Conservation (phyloP, 2,797 vertebrate species). For the Anguilla marmorata region DNA sequence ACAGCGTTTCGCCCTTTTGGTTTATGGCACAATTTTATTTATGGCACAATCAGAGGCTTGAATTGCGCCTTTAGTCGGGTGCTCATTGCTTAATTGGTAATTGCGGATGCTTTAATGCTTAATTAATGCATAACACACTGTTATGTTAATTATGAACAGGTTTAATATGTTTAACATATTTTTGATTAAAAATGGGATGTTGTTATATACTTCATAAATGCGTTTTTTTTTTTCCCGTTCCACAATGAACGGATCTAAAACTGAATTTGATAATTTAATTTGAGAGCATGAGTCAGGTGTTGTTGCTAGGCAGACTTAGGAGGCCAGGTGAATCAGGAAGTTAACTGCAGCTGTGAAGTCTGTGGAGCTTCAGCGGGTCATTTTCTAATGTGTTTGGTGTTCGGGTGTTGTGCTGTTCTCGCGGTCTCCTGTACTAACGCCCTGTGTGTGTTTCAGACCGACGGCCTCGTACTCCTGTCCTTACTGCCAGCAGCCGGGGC, state of each 20-base stretch:
- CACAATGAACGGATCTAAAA: neutral
- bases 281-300: neutral
- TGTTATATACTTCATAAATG: neutral
- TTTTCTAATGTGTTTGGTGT: neutral
- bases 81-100: neutral
- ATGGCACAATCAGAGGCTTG: neutral
- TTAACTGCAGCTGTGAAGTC: neutral
- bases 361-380: neutral
- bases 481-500: constrained; percentile 73
- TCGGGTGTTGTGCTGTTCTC: neutral
- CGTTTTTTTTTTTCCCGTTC: neutral
- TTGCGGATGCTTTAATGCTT: neutral
- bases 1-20: neutral
- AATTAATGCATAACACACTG: neutral
- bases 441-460: constrained; percentile 20
- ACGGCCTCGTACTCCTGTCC: constrained; percentile 69
- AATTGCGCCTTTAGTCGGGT: neutral
- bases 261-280: neutral
- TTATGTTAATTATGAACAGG: neutral
- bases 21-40: neutral
- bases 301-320: neutral
- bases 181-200: neutral
- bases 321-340: neutral
- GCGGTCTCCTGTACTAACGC: neutral
- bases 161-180: neutral